A percentile compares a stretch with the other conserved stretches of the same genome.
Evolutionary conservation across 2,888 invertebrate genomes (phyloP).

Genomic region (Iselma pallidipennis): DNA sequence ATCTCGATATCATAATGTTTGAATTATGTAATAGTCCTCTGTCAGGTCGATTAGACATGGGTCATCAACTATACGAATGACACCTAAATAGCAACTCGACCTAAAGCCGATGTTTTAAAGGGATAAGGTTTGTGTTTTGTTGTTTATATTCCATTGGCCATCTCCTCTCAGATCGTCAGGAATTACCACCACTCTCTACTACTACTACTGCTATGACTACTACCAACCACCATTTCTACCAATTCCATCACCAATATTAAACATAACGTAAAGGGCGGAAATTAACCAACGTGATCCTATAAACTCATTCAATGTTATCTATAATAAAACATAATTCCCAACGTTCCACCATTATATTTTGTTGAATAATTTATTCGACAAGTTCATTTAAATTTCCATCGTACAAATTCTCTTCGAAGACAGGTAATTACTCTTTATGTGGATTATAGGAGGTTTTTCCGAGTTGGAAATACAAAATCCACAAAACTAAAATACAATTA

Average conservation of each 20-base stretch:
- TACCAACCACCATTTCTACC: conserved; percentile 6
- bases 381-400: conserved; percentile 26
- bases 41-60: background rate
- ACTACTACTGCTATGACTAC: no score
- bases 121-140: background rate
- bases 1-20: background rate
- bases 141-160: background rate
- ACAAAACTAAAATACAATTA: background rate
- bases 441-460: conserved; percentile 9
- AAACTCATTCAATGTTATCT: conserved; percentile 26
- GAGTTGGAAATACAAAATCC: background rate
- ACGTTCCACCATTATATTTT: conserved; percentile 29
- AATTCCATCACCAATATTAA: conserved; percentile 34
- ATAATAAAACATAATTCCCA: conserved; percentile 29
- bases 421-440: conserved; percentile 22
- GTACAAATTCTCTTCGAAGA: conserved; percentile 11
- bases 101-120: no score
- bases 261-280: conserved; percentile 42
- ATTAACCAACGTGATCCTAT: conserved; percentile 45
- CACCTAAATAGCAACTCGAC: background rate
- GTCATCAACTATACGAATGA: background rate
- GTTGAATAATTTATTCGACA: conserved; percentile 31
- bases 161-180: conserved; percentile 11
- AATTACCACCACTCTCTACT: no score
- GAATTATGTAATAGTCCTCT: background rate